A percentile compares a stretch with the other conserved stretches of the same genome.
phyloP scores from a whole-genome alignment of 1,140 invertebrate genomes.

The Drosophila watanabei region DNA sequence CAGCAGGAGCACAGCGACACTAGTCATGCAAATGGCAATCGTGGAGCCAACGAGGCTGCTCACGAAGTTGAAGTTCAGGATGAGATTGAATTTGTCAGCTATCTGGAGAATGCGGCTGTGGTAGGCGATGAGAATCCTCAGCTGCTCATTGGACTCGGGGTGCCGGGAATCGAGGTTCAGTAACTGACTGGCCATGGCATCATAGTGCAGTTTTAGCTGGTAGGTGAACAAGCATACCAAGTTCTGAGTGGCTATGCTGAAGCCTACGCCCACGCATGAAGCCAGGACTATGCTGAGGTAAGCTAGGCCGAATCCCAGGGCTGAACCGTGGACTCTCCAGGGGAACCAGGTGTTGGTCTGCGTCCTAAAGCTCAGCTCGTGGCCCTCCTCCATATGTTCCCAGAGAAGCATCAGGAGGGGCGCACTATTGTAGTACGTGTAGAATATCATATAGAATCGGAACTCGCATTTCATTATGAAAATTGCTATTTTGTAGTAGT shows the following conservation, averaged over 20 bases:
- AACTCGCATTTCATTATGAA: constrained; percentile 50
- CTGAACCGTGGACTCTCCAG: constrained; percentile 47
- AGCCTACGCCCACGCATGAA: constrained; percentile 60
- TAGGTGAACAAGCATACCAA: constrained; percentile 66
- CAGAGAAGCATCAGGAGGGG: constrained; percentile 55
- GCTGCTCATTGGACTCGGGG: constrained; percentile 33
- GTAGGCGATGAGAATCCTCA: constrained; percentile 57
- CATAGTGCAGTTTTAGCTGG: constrained; percentile 73
- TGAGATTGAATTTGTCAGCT: constrained; percentile 44
- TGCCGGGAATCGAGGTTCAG: constrained; percentile 38
- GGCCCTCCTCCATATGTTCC: constrained; percentile 24
- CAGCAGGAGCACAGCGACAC: constrained; percentile 68
- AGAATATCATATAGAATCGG: constrained; percentile 56
- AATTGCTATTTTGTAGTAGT: constrained; percentile 48
- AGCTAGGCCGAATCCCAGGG: constrained; percentile 19
- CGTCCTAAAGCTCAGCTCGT: constrained; percentile 39
- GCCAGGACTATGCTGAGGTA: constrained; percentile 51
- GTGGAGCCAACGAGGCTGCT: constrained; percentile 65
- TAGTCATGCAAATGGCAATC: constrained; percentile 73
- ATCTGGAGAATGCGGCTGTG: constrained; percentile 55
- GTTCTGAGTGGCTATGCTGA: constrained; percentile 56
- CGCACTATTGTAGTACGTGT: constrained; percentile 56
- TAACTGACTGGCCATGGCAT: constrained; percentile 55
- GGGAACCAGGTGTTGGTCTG: constrained; percentile 80
- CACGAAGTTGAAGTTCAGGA: constrained; percentile 64